Evolutionary conservation across 2,113 vertebrate genomes (phyloP).

Genomic region (Peucedramus taeniatus): DNA sequence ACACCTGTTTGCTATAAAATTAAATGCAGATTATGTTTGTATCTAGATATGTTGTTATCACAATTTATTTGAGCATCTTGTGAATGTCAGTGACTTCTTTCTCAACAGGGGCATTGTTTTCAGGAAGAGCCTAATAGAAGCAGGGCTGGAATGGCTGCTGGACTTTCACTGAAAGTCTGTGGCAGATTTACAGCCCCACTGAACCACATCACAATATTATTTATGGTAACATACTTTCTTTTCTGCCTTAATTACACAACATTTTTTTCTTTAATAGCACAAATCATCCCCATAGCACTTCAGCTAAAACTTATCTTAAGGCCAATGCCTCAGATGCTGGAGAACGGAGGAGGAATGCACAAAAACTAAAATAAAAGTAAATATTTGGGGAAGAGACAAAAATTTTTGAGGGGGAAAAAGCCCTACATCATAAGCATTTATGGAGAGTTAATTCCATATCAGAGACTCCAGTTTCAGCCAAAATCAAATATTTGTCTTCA

Average conservation of each 20-base stretch:
- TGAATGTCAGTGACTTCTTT: not conserved
- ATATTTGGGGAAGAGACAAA: conserved; percentile 13
- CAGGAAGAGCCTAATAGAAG: not conserved
- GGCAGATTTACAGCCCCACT: not conserved
- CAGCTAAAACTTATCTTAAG: not conserved
- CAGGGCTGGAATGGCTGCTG: not conserved
- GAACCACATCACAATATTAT: not conserved
- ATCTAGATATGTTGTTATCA: not conserved
- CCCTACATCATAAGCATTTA: not conserved
- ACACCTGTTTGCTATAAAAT: not conserved
- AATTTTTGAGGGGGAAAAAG: not conserved
- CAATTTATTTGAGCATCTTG: not conserved
- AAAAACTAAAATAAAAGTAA: conserved; percentile 9
- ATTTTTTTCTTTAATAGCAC: not conserved
- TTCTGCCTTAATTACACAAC: not conserved
- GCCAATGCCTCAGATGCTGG: not conserved
- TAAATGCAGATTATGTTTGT: not conserved
- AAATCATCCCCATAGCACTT: not conserved
- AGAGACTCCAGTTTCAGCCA: not conserved
- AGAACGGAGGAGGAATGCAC: not conserved
- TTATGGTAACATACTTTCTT: not conserved
- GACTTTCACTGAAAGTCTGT: not conserved
- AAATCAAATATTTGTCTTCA: conserved; percentile 31
- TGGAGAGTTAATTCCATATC: not conserved
- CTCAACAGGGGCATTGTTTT: not conserved